Percentiles rank a stretch among this genome's conserved stretches.
phyloP scores from a whole-genome alignment of 2,888 invertebrate species.

The Drosophila birchii region DNA sequence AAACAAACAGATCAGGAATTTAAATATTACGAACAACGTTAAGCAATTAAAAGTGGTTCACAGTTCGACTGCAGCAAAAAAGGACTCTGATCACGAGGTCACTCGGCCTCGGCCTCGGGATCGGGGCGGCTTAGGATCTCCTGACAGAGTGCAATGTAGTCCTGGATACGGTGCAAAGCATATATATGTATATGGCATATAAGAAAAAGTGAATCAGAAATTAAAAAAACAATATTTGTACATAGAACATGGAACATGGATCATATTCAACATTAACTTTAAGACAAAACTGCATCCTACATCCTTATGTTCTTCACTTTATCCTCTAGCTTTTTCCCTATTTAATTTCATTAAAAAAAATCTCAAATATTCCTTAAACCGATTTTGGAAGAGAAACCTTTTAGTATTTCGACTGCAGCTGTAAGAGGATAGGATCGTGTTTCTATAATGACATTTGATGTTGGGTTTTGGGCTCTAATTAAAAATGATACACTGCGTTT shows the following conservation, averaged over 20 bases:
- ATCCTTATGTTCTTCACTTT: neutral
- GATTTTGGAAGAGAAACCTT: neutral
- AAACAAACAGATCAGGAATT: neutral
- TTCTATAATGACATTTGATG: constrained; percentile 9
- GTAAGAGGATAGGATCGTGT: constrained; percentile 16
- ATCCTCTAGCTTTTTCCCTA: too few species aligned
- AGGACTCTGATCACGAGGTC: constrained; percentile 15
- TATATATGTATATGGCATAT: constrained; percentile 14
- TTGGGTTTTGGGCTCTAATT: constrained; percentile 16
- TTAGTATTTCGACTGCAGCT: neutral
- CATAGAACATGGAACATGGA: constrained; percentile 24
- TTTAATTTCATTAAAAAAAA: neutral
- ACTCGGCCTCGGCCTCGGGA: constrained; percentile 82
- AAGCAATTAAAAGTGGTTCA: neutral
- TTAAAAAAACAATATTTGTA: constrained; percentile 7
- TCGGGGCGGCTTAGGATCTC: constrained; percentile 84
- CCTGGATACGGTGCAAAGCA: constrained; percentile 67
- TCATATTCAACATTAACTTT: neutral
- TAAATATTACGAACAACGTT: neutral
- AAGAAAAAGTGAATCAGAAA: constrained; percentile 18
- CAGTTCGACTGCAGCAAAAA: constrained; percentile 12
- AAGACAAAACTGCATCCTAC: neutral
- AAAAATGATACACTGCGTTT: constrained; percentile 59
- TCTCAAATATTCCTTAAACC: too few species aligned
- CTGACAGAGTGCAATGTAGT: constrained; percentile 84